Evolutionary conservation across 1,140 invertebrate species (phyloP).

Genomic region (Drosophila suzukii): DNA sequence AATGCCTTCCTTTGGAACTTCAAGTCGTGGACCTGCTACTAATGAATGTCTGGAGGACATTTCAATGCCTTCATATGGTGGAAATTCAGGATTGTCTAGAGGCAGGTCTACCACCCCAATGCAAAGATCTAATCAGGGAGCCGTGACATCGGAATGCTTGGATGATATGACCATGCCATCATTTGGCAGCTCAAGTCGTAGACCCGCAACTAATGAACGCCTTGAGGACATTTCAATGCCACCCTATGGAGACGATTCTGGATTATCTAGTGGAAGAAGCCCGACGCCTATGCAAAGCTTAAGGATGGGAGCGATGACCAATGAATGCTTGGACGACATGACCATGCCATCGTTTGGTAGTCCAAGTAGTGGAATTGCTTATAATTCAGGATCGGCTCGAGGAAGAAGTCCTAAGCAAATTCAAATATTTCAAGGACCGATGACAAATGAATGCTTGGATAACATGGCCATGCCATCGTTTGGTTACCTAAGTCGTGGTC

Average conservation of each 20-base stretch:
- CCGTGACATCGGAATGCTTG: background rate
- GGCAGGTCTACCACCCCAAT: background rate
- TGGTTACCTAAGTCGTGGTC: background rate
- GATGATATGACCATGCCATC: constrained; percentile 13
- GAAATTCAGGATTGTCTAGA: background rate
- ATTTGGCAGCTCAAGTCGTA: background rate
- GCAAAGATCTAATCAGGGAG: background rate
- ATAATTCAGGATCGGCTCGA: background rate
- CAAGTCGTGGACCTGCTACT: background rate
- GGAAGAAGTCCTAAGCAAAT: background rate
- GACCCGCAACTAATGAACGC: background rate
- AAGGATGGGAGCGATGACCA: background rate
- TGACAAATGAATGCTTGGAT: constrained; percentile 11
- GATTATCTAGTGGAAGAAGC: background rate
- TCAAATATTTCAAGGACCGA: background rate
- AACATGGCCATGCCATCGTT: constrained; percentile 11
- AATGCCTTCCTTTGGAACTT: constrained; percentile 1
- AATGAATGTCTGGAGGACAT: constrained; percentile 5
- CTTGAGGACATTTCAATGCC: constrained; percentile 16
- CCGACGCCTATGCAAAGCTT: background rate
- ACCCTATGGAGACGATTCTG: background rate
- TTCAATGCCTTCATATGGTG: constrained; percentile 6
- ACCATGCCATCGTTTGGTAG: constrained; percentile 7
- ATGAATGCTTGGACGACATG: constrained; percentile 10
- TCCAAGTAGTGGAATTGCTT: background rate